A percentile compares a stretch with the other conserved stretches of the same genome.
These are phyloP conservation scores for Monomorium pharaonis DNA, from an alignment of 1,140 invertebrate species.

Conservation along the genomic window DNA sequence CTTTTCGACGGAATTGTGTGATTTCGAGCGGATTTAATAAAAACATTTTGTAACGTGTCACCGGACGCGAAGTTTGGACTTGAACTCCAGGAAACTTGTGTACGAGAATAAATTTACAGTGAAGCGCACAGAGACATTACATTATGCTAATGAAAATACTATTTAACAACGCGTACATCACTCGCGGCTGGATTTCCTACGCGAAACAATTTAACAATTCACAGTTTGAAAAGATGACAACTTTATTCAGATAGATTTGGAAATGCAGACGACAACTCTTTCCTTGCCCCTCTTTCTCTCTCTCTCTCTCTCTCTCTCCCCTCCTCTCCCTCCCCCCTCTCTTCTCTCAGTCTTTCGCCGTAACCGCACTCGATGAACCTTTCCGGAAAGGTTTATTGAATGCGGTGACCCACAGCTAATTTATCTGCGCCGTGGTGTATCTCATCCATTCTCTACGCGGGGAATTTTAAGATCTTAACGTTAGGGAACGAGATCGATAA, in stretches of 20 bases:
- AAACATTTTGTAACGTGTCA: not conserved
- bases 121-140: not conserved
- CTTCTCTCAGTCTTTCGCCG: not conserved
- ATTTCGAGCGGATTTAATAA: not conserved
- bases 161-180: not conserved
- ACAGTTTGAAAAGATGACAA: not conserved
- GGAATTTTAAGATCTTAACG: slow-evolving; percentile 5
- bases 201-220: not conserved
- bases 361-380: too few relatives aligned
- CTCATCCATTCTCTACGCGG: slow-evolving; percentile 9
- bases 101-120: not conserved
- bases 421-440: not conserved
- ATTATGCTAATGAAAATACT: not conserved
- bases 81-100: not conserved
- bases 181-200: not conserved
- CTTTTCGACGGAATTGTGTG: not conserved
- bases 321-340: too few relatives aligned
- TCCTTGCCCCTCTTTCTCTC: too few relatives aligned
- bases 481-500: not conserved
- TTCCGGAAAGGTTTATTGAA: slow-evolving; percentile 30
- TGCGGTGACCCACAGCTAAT: slow-evolving; percentile 41
- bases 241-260: not conserved
- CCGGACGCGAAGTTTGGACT: not conserved
- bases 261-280: not conserved
- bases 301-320: too few relatives aligned